These are phyloP conservation scores for Limnephilus rhombicus DNA, from an alignment of 2,888 invertebrate species.

Conservation along the genomic window DNA sequence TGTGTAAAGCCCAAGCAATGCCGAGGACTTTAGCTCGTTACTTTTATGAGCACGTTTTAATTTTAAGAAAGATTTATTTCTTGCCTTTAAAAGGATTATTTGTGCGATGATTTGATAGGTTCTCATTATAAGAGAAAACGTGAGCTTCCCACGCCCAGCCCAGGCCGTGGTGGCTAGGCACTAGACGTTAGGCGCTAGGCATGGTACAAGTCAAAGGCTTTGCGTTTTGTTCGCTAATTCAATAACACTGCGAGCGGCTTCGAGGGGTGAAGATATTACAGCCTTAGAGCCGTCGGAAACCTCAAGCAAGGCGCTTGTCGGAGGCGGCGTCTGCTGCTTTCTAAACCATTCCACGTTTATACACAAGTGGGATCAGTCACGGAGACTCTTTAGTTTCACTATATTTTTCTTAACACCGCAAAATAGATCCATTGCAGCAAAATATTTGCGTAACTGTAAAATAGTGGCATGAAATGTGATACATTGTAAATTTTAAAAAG, in stretches of 20 bases:
- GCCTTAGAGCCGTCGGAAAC: neutral
- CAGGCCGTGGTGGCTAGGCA: neutral
- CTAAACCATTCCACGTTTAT: neutral
- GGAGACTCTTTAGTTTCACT: neutral
- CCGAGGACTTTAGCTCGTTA: no score
- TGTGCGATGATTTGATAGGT: neutral
- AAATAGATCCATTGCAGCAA: neutral
- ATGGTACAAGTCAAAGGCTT: conserved; percentile 43
- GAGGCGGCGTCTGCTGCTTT: neutral
- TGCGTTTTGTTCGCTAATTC: conserved; percentile 39
- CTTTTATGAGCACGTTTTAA: neutral
- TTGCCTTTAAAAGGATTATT: neutral
- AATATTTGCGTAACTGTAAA: no score
- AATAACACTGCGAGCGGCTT: conserved; percentile 29
- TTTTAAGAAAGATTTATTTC: neutral
- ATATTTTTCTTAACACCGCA: neutral
- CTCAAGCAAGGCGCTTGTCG: neutral
- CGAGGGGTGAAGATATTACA: conserved; percentile 26
- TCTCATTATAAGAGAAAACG: conserved; percentile 19
- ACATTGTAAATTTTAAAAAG: no score
- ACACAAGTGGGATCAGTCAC: neutral
- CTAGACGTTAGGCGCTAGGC: neutral
- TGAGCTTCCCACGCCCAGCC: neutral
- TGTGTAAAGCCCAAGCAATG: no score
- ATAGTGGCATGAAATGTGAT: no score